phyloP scores from a whole-genome alignment of 2,888 invertebrate species.

The Lasioglossum calceatum region DNA sequence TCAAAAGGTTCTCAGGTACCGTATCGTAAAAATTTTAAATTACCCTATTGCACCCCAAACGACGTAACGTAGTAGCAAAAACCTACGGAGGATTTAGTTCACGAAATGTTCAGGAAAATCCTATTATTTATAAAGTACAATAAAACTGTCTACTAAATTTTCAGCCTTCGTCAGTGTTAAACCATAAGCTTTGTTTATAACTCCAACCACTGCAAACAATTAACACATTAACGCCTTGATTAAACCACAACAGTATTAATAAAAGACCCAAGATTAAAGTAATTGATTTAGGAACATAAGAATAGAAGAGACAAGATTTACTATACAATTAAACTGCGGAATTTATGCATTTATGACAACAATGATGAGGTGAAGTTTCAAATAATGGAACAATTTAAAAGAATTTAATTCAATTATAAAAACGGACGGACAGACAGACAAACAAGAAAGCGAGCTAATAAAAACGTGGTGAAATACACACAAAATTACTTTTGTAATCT shows the following conservation, averaged over 20 bases:
- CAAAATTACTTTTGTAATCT: background rate
- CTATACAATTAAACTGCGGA: background rate
- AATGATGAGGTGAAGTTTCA: background rate
- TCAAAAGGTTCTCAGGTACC: slow-evolving; percentile 34
- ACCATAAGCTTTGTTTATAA: background rate
- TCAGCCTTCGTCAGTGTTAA: background rate
- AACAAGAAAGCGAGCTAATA: too few species aligned
- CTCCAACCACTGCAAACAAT: background rate
- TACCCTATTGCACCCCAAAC: background rate
- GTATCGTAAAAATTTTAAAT: slow-evolving; percentile 28
- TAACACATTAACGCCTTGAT: background rate
- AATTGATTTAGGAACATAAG: background rate
- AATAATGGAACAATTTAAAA: too few species aligned
- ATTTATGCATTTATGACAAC: background rate
- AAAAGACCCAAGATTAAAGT: background rate
- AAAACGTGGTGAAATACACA: too few species aligned
- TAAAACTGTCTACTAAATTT: background rate
- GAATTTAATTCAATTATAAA: too few species aligned
- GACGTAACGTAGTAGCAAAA: background rate
- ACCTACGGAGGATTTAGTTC: background rate
- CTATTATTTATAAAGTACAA: background rate
- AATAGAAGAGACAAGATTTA: background rate
- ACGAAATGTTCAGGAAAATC: background rate
- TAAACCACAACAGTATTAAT: background rate
- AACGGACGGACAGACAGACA: too few species aligned